Evolutionary conservation across 2,888 invertebrate genomes (phyloP), one percentile per base, ranked within the genome.

Genomic region (Artemia sp.): DNA sequence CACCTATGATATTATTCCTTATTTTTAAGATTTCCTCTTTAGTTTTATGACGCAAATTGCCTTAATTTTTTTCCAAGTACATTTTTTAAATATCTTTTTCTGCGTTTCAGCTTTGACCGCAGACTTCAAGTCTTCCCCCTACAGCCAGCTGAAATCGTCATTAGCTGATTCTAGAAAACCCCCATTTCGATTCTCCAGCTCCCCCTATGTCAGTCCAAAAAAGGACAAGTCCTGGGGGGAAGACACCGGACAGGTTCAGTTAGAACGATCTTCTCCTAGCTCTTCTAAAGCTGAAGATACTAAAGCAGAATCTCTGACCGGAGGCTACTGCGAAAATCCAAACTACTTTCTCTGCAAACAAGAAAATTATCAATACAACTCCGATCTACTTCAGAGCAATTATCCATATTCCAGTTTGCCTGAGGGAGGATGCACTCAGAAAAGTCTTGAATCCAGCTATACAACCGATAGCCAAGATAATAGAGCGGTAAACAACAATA

Each of bases 331-430:
- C 24, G 64, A n/a, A 58, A 58, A 58, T 58, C 64, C n/a, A 9
- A 58, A 58, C 64, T 58, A 58, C 24, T 58, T 58, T 10, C 64
- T 58, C 64, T 58, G 24, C 64, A 58, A 58, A 58, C 64, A 58
- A 58, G 64, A 58, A 24, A 58, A 58, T 10, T 58, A 58, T 24
- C 64, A 58, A 10, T 58, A 58, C 64, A 58, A 58, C 64, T 8
- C 64, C 24, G 64, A 58, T 58, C 64, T 58, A 19, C 64, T 58
- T 58, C 64, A 58, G 24, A 58, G 64, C 24, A 58, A 58, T 58
- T 58, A 58, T 24, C 64, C 64, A n/a, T 58, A 58, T 24, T n/a
- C 64, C 14, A 24, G 14, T 19, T 58, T 58, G 64, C 64, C 64
- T 24, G 64, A 58, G 24, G 64, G 14, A 19, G 24, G 64, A n/a